These are phyloP conservation scores for Atherinomorus stipes DNA, from an alignment of 2,113 vertebrate genomes.

Conservation along the genomic window DNA sequence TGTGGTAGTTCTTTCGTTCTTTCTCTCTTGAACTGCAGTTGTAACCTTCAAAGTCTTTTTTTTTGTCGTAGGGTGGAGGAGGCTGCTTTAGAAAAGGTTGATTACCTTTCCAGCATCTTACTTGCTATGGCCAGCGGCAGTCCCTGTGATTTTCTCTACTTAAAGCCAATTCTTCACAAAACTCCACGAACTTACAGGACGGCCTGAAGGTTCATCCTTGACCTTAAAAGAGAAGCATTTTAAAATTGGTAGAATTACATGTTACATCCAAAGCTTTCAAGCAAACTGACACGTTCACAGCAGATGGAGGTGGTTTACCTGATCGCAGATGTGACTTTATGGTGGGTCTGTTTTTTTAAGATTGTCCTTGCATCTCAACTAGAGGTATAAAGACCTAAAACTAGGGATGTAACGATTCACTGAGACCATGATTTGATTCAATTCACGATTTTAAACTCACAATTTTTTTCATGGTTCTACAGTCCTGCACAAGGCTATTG, in stretches of 20 bases:
- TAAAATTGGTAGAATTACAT: background rate
- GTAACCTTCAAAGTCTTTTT: background rate
- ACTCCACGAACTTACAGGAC: background rate
- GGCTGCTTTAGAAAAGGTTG: background rate
- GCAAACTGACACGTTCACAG: background rate
- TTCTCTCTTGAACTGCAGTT: background rate
- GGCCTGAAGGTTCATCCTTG: background rate
- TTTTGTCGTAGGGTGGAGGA: background rate
- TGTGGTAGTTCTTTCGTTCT: conserved; percentile 1
- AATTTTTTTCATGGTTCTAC: too few relatives aligned
- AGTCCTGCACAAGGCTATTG: too few relatives aligned
- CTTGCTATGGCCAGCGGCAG: background rate
- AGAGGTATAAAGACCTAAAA: background rate
- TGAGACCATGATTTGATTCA: too few relatives aligned
- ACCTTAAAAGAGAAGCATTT: background rate
- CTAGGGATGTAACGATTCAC: too few relatives aligned
- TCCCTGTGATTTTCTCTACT: background rate
- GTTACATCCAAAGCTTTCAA: background rate
- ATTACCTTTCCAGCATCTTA: conserved; percentile 1
- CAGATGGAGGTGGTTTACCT: background rate
- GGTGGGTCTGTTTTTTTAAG: background rate
- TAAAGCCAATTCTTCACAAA: background rate
- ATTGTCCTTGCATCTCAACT: background rate
- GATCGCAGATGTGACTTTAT: background rate
- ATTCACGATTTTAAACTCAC: too few relatives aligned